These are phyloP conservation scores for Doryteuthis pealeii DNA, from an alignment of 1,140 invertebrate species.

Conservation along the genomic window DNA sequence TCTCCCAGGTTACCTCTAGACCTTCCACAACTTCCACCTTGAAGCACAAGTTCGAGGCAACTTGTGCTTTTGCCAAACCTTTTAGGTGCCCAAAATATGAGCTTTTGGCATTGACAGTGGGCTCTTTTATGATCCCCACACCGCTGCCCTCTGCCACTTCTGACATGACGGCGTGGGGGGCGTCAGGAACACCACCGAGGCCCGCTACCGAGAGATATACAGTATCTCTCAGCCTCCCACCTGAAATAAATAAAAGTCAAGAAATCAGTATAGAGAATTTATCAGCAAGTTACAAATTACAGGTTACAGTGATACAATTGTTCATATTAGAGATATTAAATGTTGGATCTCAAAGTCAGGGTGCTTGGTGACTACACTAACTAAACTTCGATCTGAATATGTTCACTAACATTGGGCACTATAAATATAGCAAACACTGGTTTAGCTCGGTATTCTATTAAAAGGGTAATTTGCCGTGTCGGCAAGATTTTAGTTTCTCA, in stretches of 20 bases:
- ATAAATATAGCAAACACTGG: too few relatives aligned
- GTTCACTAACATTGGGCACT: too few relatives aligned
- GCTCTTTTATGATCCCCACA: constrained; percentile 77
- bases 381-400: too few relatives aligned
- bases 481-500: too few relatives aligned
- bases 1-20: constrained; percentile 76
- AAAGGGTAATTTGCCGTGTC: too few relatives aligned
- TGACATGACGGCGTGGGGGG: constrained; percentile 63
- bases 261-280: too few relatives aligned
- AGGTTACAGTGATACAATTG: too few relatives aligned
- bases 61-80: constrained; percentile 26
- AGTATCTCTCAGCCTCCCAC: constrained; percentile 65
- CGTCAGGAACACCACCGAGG: constrained; percentile 93
- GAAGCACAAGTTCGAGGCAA: constrained; percentile 63
- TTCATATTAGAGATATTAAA: too few relatives aligned
- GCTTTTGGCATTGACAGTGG: constrained; percentile 66
- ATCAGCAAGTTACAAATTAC: too few relatives aligned
- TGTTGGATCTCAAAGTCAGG: too few relatives aligned
- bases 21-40: constrained; percentile 77
- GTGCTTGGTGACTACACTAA: too few relatives aligned
- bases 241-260: background rate
- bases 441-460: too few relatives aligned
- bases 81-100: constrained; percentile 19
- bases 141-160: constrained; percentile 77
- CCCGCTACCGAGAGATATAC: constrained; percentile 93